Conservation (phyloP, 2,888 invertebrate species). For the Tenthredo amoena region DNA sequence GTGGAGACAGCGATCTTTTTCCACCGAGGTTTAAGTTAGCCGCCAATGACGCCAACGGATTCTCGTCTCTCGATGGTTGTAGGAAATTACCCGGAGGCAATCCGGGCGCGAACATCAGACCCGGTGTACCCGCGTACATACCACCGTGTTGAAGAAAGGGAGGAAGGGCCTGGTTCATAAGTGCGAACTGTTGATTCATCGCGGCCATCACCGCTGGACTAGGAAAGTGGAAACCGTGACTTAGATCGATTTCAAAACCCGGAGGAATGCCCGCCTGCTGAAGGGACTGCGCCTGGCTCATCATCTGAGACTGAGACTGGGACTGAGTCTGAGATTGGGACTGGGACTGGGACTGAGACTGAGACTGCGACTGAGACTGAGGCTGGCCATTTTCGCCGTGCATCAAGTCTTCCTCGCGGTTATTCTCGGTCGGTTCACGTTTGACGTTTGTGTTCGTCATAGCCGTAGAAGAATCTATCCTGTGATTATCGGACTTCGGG, state of each 20-base stretch:
- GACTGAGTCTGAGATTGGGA: constrained; percentile 60
- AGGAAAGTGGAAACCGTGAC: constrained; percentile 75
- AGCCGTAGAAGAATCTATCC: constrained; percentile 21
- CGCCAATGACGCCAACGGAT: constrained; percentile 80
- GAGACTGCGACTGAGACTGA: constrained; percentile 60
- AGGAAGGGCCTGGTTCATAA: constrained; percentile 79
- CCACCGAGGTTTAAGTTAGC: constrained; percentile 78
- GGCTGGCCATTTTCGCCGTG: constrained; percentile 68
- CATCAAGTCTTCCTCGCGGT: constrained; percentile 68
- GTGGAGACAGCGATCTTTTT: constrained; percentile 79
- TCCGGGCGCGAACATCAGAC: constrained; percentile 78
- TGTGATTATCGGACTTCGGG: constrained; percentile 35
- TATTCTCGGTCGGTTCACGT: constrained; percentile 69
- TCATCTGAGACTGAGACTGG: constrained; percentile 57
- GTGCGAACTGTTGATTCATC: constrained; percentile 79
- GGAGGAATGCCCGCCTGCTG: constrained; percentile 69
- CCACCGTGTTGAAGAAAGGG: constrained; percentile 78
- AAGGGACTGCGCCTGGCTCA: constrained; percentile 59
- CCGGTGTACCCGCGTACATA: constrained; percentile 76
- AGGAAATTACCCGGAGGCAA: constrained; percentile 69
- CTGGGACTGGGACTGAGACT: constrained; percentile 62
- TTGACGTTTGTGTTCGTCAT: constrained; percentile 61
- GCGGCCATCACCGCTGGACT: constrained; percentile 78
- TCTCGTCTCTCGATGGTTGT: constrained; percentile 72
- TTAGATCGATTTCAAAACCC: constrained; percentile 73